Conservation (phyloP, 64 coral and sea anemone genomes). For the Trachythela sp. region DNA sequence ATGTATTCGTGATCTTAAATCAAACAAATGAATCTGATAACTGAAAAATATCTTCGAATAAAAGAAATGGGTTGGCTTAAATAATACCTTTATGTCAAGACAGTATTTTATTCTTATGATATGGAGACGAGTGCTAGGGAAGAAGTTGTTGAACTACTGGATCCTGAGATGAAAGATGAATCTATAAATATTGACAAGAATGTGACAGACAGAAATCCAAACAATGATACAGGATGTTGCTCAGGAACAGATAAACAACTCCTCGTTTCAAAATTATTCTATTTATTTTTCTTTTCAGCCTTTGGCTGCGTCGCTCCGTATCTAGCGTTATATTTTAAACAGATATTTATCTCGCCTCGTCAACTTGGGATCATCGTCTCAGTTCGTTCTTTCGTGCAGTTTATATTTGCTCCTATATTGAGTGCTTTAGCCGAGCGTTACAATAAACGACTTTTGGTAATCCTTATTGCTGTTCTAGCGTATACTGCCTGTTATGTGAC, state of each 20-base stretch:
- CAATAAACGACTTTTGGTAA: conserved; percentile 76
- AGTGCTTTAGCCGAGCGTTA: conserved; percentile 80
- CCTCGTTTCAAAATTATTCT: conserved; percentile 94
- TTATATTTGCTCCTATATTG: conserved; percentile 93
- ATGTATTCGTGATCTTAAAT: background rate
- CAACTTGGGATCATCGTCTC: conserved; percentile 94
- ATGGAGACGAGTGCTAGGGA: background rate
- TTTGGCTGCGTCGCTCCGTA: conserved; percentile 93
- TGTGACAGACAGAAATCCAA: conserved; percentile 48
- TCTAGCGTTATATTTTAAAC: conserved; percentile 92
- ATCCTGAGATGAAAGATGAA: background rate
- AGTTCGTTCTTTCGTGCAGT: conserved; percentile 76
- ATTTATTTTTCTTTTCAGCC: conserved; percentile 96
- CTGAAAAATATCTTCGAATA: background rate
- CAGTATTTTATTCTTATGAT: background rate
- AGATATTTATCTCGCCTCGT: conserved; percentile 89
- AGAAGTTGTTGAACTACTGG: background rate
- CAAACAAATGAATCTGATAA: background rate
- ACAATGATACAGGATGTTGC: conserved; percentile 59
- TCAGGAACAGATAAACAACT: conserved; percentile 70
- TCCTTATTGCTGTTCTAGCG: conserved; percentile 69
- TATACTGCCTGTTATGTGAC: conserved; percentile 68
- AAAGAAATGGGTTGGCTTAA: background rate
- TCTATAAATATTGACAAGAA: conserved; percentile 26
- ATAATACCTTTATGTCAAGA: background rate